Evolutionary conservation across 35 echinoderm and acorn worm genomes (phyloP).

Genomic region (Lytechinus variegatus): DNA sequence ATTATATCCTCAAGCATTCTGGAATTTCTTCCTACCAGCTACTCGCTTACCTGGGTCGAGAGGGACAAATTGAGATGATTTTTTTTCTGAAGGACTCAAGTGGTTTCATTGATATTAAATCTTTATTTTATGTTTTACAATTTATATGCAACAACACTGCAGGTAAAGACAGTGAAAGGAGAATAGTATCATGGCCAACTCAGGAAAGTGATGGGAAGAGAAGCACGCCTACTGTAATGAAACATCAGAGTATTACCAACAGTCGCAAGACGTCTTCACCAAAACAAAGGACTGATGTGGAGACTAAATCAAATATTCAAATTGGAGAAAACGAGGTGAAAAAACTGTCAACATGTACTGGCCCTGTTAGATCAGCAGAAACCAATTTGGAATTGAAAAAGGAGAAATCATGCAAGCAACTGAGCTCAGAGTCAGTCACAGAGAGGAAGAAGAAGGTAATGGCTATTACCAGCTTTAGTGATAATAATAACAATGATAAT

Average conservation of each 20-base stretch:
- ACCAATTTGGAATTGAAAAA: not conserved
- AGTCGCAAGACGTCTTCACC: not conserved
- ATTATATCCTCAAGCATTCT: no score
- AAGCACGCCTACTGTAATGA: not conserved
- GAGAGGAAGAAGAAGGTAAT: slow-evolving; percentile 10
- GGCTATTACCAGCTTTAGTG: not conserved
- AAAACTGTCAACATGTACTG: not conserved
- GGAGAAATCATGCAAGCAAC: not conserved
- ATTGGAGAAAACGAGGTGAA: not conserved
- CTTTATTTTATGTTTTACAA: not conserved
- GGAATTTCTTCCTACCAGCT: no score
- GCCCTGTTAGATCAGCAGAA: not conserved
- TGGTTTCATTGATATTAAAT: no score
- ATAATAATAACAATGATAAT: no score
- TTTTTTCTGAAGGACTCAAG: no score
- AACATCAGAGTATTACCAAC: not conserved
- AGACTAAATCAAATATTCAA: not conserved
- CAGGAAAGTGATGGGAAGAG: not conserved
- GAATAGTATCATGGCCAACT: not conserved
- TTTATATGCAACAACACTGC: not conserved
- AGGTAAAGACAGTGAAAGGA: not conserved
- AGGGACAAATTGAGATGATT: no score
- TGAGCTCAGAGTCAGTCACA: not conserved
- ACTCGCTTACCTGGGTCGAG: no score
- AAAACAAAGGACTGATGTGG: not conserved